Evolutionary conservation across 2,797 vertebrate genomes (phyloP).

Genomic region (Malurus leucopterus): DNA sequence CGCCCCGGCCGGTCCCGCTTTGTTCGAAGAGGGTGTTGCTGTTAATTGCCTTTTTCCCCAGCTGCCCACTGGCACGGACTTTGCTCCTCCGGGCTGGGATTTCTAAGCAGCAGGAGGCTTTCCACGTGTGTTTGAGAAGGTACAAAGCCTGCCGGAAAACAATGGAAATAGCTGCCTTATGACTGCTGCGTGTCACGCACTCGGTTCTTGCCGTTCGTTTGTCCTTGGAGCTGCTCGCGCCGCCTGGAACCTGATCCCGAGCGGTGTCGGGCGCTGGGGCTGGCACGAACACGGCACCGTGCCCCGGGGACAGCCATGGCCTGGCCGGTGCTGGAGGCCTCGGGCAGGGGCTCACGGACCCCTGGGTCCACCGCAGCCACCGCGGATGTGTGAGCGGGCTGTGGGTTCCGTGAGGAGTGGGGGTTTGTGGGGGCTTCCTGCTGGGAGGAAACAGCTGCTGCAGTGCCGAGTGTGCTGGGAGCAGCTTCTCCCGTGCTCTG

Average conservation of each 20-base stretch:
- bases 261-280: neutral
- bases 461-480: accelerated
- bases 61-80: conserved; percentile 25
- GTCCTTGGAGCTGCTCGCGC: conserved; percentile 42
- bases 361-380: neutral
- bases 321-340: neutral
- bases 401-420: accelerated
- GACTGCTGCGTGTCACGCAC: conserved; percentile 57
- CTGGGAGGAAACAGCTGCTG: neutral
- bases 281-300: neutral
- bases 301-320: neutral
- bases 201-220: neutral
- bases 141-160: conserved; percentile 56
- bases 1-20: neutral
- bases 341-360: neutral
- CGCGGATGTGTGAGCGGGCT: accelerated
- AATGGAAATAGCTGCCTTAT: conserved; percentile 57
- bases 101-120: conserved; percentile 35
- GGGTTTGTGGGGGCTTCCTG: neutral
- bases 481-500: neutral
- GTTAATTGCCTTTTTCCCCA: neutral
- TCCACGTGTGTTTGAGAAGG: conserved; percentile 45
- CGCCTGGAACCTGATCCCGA: conserved; percentile 9
- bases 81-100: conserved; percentile 31
- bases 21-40: neutral